Base-by-base conservation (phyloP, 2,888 invertebrate genomes). In the Agonopterix heracliana region DNA sequence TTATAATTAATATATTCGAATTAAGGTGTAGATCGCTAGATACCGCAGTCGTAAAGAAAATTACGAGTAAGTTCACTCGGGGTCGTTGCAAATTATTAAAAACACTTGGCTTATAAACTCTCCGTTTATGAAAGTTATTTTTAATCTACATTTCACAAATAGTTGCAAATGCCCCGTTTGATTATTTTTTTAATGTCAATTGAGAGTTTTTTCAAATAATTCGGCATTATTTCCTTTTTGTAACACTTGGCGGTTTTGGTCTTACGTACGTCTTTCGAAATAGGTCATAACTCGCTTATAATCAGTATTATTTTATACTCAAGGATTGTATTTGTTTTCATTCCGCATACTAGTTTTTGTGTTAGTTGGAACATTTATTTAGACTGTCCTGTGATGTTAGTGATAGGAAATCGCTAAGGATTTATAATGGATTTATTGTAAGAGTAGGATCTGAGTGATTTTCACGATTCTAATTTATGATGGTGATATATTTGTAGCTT, bases 371-470 rank as follows among this genome's bases (percentile, higher is more conserved):
- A 26, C 26, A 26, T 26, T 26, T 26, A 26, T 26, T 26, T 38
- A n/a, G 64, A 60, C 62, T 61, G 61, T 61, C 65, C 71, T 76
- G 75, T 75, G 74, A 74, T 76, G 71, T 66, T 75, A 73, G 63
- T 59, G 56, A 60, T 74, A 73, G 63, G 34, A 34, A 44, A 41
- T 38, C 11, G 11, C 41, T 41, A 41, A 12, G 41, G 9, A 41
- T 13, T 11, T 38, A 38, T 38, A 26, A 26, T 26, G 26, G 26
- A 26, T 26, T 17, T 38, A 38, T 38, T 38, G 38, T 38, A 38
- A 11, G 38, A 38, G 38, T 38, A 38, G 38, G 38, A 38, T 38
- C 38, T 38, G 11, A n/a, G 38, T 38, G n/a, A 38, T 38, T 38
- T n/a, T 38, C 38, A 38, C 38, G 38, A 38, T 11, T 38, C n/a